A percentile compares a stretch with the other conserved stretches of the same genome.
These are phyloP conservation scores for Masticophis lateralis DNA, from an alignment of 2,797 vertebrate genomes.

Conservation along the genomic window DNA sequence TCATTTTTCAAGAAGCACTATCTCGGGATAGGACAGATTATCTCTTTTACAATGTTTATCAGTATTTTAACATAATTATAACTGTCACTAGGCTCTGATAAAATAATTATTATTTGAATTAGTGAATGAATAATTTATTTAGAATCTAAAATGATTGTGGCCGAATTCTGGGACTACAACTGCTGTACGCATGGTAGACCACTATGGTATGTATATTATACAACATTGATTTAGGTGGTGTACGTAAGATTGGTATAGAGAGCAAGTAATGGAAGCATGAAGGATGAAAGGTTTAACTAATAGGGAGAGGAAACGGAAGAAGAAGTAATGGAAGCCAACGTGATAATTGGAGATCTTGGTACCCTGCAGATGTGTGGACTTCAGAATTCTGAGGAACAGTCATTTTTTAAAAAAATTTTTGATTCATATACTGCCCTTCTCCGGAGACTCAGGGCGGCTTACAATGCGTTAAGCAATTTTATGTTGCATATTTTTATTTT, in stretches of 20 bases:
- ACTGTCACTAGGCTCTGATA: background rate
- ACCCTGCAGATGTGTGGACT: background rate
- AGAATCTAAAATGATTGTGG: background rate
- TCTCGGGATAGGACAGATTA: background rate
- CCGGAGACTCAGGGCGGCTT: too few relatives aligned
- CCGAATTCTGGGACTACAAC: background rate
- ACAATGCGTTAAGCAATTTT: background rate
- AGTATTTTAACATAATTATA: background rate
- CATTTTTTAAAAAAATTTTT: background rate
- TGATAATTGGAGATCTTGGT: background rate
- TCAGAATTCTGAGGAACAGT: background rate
- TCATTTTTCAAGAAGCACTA: background rate
- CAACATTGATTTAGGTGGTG: background rate
- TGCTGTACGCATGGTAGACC: background rate
- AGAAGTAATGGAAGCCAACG: background rate
- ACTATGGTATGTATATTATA: background rate
- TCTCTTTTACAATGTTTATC: background rate
- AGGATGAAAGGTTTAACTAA: background rate
- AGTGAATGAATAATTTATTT: background rate
- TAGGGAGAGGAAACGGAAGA: background rate
- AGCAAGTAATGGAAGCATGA: background rate
- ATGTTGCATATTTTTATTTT: background rate
- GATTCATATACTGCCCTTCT: too few relatives aligned
- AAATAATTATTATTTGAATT: background rate
- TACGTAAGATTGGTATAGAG: background rate